These are phyloP conservation scores for Amphimallon solstitiale DNA, from an alignment of 2,888 invertebrate species.

Conservation along the genomic window DNA sequence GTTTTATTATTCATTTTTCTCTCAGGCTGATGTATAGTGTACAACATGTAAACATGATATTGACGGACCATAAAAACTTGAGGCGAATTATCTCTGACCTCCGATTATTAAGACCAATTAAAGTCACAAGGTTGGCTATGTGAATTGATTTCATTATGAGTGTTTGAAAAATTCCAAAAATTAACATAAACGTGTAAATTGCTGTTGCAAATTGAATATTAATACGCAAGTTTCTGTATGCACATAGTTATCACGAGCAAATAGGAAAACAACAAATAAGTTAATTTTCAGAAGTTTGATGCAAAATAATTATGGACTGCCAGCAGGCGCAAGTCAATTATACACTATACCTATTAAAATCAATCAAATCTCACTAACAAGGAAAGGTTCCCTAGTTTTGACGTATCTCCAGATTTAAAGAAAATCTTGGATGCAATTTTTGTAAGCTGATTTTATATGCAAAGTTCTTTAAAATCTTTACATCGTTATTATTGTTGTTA, in stretches of 20 bases:
- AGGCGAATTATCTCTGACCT: slow-evolving; percentile 34
- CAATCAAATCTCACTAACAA: too few species aligned
- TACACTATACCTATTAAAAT: too few species aligned
- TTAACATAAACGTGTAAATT: slow-evolving; percentile 12
- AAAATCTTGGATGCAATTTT: too few species aligned
- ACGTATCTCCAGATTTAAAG: too few species aligned
- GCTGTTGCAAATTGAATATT: slow-evolving; percentile 6
- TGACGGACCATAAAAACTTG: slow-evolving; percentile 16
- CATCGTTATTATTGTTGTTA: too few species aligned
- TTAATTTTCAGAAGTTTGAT: neutral
- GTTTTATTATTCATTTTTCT: neutral
- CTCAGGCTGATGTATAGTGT: neutral
- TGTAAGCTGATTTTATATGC: too few species aligned
- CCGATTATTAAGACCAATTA: slow-evolving; percentile 33
- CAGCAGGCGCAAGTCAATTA: too few species aligned
- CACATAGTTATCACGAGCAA: neutral
- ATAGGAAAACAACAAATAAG: neutral
- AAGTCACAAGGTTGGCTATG: slow-evolving; percentile 21
- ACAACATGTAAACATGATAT: slow-evolving; percentile 18
- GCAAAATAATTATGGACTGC: neutral
- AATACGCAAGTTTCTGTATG: neutral
- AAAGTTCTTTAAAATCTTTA: too few species aligned
- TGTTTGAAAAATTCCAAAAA: neutral
- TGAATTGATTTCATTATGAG: slow-evolving; percentile 10
- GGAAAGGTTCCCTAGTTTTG: too few species aligned